Evolutionary conservation across 2,888 invertebrate genomes (phyloP).

Genomic region (Nomada ruficornis): DNA sequence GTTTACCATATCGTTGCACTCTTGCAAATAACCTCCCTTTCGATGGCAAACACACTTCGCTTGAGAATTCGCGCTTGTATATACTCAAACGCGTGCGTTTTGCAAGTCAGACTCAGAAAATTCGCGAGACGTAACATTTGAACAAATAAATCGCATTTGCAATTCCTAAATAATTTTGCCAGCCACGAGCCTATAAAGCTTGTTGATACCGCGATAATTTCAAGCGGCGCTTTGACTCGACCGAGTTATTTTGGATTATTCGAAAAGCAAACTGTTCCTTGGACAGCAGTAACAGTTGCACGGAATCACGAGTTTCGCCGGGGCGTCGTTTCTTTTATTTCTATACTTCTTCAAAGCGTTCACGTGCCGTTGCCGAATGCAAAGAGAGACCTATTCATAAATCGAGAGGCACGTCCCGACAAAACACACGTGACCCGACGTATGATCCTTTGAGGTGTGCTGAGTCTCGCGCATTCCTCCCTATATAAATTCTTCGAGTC

Average conservation of each 20-base stretch:
- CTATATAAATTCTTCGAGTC: slow-evolving; percentile 60
- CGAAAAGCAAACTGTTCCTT: slow-evolving; percentile 24
- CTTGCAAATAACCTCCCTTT: slow-evolving; percentile 19
- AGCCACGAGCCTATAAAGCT: too few relatives aligned
- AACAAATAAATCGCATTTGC: too few relatives aligned
- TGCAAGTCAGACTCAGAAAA: too few relatives aligned
- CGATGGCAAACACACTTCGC: slow-evolving; percentile 20
- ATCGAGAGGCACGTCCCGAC: slow-evolving; percentile 50
- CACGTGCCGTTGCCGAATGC: slow-evolving; percentile 45
- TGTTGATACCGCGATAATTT: not conserved
- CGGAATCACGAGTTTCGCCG: slow-evolving; percentile 26
- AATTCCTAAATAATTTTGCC: too few relatives aligned
- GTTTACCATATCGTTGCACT: slow-evolving; percentile 46
- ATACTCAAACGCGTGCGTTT: too few relatives aligned
- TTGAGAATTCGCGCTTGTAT: not conserved
- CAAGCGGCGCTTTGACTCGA: slow-evolving; percentile 6
- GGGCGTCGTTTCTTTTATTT: slow-evolving; percentile 41
- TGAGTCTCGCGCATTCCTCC: slow-evolving; percentile 49
- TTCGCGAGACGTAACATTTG: too few relatives aligned
- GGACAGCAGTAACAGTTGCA: slow-evolving; percentile 13
- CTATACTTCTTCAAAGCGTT: slow-evolving; percentile 40
- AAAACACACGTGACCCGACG: slow-evolving; percentile 57
- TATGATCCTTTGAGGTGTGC: slow-evolving; percentile 58
- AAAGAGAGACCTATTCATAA: slow-evolving; percentile 59
- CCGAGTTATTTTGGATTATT: slow-evolving; percentile 39